Evolutionary conservation across 2,888 invertebrate genomes (phyloP).

Genomic region (Agrotis puta): DNA sequence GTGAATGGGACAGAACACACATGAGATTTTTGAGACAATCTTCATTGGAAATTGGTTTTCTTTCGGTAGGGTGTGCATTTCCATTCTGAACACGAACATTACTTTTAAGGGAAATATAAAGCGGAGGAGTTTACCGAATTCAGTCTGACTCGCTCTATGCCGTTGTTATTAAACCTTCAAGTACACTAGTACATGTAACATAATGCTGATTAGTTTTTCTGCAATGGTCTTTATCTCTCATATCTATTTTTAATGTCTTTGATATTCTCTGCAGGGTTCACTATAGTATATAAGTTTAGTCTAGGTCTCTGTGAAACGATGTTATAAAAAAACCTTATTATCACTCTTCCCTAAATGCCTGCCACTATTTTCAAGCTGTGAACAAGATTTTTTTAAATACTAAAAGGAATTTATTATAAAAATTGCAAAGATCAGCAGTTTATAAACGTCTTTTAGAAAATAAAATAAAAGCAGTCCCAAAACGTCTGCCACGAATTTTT

Average conservation of each 20-base stretch:
- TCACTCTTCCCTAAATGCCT: no score
- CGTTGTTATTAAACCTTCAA: not conserved
- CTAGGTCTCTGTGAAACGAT: not conserved
- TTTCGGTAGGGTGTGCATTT: constrained; percentile 15
- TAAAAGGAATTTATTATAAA: no score
- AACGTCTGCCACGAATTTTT: no score
- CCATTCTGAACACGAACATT: not conserved
- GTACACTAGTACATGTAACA: not conserved
- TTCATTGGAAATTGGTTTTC: constrained; percentile 38
- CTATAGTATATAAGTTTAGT: not conserved
- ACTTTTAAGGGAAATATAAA: not conserved
- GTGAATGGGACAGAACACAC: constrained; percentile 14
- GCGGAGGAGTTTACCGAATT: not conserved
- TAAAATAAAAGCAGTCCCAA: no score
- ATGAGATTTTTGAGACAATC: constrained; percentile 32
- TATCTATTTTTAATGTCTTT: not conserved
- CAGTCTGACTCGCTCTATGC: not conserved
- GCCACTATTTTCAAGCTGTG: no score
- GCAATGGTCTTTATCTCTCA: no score
- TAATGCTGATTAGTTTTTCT: not conserved
- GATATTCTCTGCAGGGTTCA: not conserved
- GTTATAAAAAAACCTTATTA: not conserved
- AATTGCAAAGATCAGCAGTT: no score
- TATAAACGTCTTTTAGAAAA: no score
- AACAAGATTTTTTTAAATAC: no score